Evolutionary conservation across 2,888 invertebrate genomes (phyloP), one percentile per base, ranked within the genome.

Genomic region (Drosophila kambysellisi): DNA sequence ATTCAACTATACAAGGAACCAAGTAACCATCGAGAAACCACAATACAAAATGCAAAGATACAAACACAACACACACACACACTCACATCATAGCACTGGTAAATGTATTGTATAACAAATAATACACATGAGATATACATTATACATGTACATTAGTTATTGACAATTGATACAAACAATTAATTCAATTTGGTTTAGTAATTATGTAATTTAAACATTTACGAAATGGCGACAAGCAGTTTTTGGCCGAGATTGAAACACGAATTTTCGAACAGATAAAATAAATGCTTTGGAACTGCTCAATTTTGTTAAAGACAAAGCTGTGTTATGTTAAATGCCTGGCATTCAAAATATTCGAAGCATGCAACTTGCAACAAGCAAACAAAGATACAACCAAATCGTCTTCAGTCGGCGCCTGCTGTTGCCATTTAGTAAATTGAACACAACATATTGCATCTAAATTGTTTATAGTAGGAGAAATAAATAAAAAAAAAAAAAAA

Each of bases 241-340:
- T 33, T 20, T 46, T 46, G 25, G 8, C 48, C 61, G 81, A 52
- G 81, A 52, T 39, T 56, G 61, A 70, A 43, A 67, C 80, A 70
- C 58, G 48, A 70, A 59, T 74, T 67, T 60, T 50, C 29, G 9
- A 33, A 41, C 35, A 61, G 15, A 46, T 63, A 60, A 15, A 54
- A 52, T 52, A 65, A 33, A 25, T 15, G 56, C 51, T 43, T 69
- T 59, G 20, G 35, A 74, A 74, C 76, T 76, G 77, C 81, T 78
- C 76, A 78, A 76, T 76, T 78, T 81, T 71, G 78, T 76, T 68
- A 15, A 60, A 76, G 70, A 68, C 80, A 80, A 70, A 80, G 52
- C 71, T 78, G 81, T 64, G 61, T 58, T 67, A 60, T 30, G 81
- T 77, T 58, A 15, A 41, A 32, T 56, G 50, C 62, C 57, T n/a